Evolutionary conservation across 2,888 invertebrate genomes (phyloP).

Genomic region (Noctua janthe): DNA sequence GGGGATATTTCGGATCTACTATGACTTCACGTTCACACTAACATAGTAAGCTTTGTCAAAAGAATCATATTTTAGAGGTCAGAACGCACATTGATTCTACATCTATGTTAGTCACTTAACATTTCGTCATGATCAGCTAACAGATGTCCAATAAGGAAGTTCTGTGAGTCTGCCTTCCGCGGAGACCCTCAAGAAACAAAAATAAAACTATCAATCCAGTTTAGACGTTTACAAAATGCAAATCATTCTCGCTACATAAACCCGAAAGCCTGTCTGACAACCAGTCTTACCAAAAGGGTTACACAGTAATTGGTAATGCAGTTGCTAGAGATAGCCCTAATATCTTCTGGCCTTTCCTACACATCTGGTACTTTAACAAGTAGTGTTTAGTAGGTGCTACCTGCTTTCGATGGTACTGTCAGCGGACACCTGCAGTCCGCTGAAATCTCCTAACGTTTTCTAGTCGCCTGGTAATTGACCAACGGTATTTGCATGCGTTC

Average conservation of each 20-base stretch:
- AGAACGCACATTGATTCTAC: conserved; percentile 1
- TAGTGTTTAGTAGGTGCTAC: conserved; percentile 62
- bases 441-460: no score
- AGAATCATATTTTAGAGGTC: background rate
- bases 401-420: conserved; percentile 82
- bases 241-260: background rate
- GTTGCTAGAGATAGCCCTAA: background rate
- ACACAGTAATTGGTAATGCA: background rate
- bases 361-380: background rate
- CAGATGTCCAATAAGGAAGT: background rate
- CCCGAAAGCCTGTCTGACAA: background rate
- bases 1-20: background rate
- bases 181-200: conserved; percentile 33
- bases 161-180: conserved; percentile 23
- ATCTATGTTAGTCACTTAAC: conserved; percentile 24
- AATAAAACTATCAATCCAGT: conserved; percentile 10
- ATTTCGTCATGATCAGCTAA: conserved; percentile 10
- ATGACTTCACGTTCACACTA: background rate
- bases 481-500: background rate
- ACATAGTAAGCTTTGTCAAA: background rate
- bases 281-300: background rate
- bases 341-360: background rate
- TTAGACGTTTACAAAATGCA: background rate
- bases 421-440: conserved; percentile 91
- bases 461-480: background rate